Evolutionary conservation across 2,888 invertebrate species (phyloP).

Genomic region (Lycaena phlaeas): DNA sequence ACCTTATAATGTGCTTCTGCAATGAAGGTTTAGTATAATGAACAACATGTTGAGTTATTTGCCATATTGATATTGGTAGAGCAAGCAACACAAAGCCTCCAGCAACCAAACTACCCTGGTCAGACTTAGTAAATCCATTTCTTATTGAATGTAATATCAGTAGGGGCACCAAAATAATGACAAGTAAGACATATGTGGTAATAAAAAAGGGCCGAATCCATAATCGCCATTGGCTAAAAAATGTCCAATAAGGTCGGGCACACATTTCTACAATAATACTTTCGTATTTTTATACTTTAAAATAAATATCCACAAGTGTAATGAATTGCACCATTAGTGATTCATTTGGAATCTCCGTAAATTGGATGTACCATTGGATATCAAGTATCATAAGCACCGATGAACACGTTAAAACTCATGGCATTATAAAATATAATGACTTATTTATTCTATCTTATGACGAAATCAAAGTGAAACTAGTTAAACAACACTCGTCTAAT

Average conservation of each 20-base stretch:
- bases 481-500: too few relatives aligned
- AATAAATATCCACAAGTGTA: neutral
- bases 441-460: too few relatives aligned
- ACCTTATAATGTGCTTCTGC: slow-evolving; percentile 95
- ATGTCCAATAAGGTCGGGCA: slow-evolving; percentile 41
- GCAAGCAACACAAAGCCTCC: slow-evolving; percentile 94
- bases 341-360: slow-evolving; percentile 6
- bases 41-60: slow-evolving; percentile 94
- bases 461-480: too few relatives aligned
- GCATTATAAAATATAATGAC: too few relatives aligned
- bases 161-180: slow-evolving; percentile 88
- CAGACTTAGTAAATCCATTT: slow-evolving; percentile 83
- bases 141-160: slow-evolving; percentile 85
- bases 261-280: slow-evolving; percentile 40
- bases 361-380: too few relatives aligned
- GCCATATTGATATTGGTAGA: slow-evolving; percentile 94
- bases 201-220: slow-evolving; percentile 93
- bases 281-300: neutral
- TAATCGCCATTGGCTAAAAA: slow-evolving; percentile 80
- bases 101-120: slow-evolving; percentile 87
- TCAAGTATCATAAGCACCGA: too few relatives aligned
- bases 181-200: slow-evolving; percentile 83
- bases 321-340: neutral
- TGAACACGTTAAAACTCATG: too few relatives aligned
- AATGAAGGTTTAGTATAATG: slow-evolving; percentile 93